These are phyloP conservation scores for Drepanosiphum platanoidis DNA, from an alignment of 2,888 invertebrate genomes.

Conservation along the genomic window DNA sequence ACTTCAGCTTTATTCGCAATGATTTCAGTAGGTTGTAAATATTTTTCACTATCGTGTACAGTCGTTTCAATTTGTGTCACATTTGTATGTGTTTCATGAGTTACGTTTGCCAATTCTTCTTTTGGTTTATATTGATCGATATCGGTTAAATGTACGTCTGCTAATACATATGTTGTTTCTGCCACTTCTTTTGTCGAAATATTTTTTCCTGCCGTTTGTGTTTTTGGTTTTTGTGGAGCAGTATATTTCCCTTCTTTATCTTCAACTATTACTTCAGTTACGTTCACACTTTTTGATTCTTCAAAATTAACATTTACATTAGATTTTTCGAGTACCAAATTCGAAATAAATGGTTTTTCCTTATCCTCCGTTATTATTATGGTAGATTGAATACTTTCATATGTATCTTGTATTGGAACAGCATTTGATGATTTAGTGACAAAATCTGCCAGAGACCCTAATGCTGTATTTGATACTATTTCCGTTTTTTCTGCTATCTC, in stretches of 20 bases:
- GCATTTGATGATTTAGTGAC: conserved; percentile 20
- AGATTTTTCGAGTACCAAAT: conserved; percentile 2
- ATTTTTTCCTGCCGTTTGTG: conserved; percentile 64
- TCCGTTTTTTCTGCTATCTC: conserved; percentile 70
- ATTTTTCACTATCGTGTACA: conserved; percentile 65
- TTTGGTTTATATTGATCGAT: conserved; percentile 65
- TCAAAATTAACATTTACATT: conserved; percentile 37
- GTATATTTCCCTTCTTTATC: conserved; percentile 61
- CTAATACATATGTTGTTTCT: conserved; percentile 69
- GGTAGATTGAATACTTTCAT: conserved; percentile 45
- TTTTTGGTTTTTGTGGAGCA: conserved; percentile 45
- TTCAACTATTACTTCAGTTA: conserved; percentile 56
- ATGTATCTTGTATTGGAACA: conserved; percentile 12
- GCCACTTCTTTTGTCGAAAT: conserved; percentile 67
- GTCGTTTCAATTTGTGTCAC: conserved; percentile 65
- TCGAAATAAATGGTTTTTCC: conserved; percentile 34
- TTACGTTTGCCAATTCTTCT: conserved; percentile 66
- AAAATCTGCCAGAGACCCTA: conserved; percentile 15
- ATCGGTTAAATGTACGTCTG: conserved; percentile 66
- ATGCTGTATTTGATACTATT: conserved; percentile 67
- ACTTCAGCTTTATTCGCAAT: conserved; percentile 41
- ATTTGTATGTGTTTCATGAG: conserved; percentile 65
- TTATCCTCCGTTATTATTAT: conserved; percentile 39
- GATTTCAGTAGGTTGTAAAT: conserved; percentile 60
- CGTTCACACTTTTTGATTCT: conserved; percentile 65